Evolutionary conservation across 2,113 vertebrate genomes (phyloP), one percentile per base, ranked within the genome.

Genomic region (Xiphophorus hellerii): DNA sequence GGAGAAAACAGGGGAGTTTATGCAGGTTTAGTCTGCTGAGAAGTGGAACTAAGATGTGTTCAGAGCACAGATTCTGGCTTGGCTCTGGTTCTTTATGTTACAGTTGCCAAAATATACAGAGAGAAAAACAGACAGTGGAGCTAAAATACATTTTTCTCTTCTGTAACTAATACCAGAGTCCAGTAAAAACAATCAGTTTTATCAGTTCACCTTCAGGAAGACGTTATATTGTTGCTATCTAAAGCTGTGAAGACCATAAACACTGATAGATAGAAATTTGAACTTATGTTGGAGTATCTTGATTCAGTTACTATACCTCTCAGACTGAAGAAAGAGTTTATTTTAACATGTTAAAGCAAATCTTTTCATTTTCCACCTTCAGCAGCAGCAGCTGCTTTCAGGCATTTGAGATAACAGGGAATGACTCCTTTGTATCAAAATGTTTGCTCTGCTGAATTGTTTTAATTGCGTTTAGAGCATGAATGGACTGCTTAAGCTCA

Each of bases 1-100:
- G 69, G 70, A 75, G 66, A 62, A 31, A 80, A 61, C 51, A 51
- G 74, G 33, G 0, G 58, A 84, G 54, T 83, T 84, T 74, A 83
- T 77, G 73, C 67, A 76, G 82, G 85, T 85, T 89, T 73, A 83
- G 48, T 80, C 82, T 80, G 82, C 85, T 88, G 85, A 87, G 82
- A 82, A 88, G 87, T 88, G 85, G 86, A 92, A 91, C 87, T 89
- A 92, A 92, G 79, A 84, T 79, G 64, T 81, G 77, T 90, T 90
- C 69, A 74, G 61, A 67, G 73, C 73, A 70, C 63, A 78, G 82
- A 82, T 73, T 76, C 30, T 27, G 63, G 72, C 73, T 74, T 39
- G 75, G 85, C 76, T 87, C 69, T 88, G 75, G 29, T 37, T 27
- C 28, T 62, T 33, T 2, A 71, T 72, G 58, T 85, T 81, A 80